Conservation (phyloP, 2,888 invertebrate genomes). For the Conops quadrifasciatus region DNA sequence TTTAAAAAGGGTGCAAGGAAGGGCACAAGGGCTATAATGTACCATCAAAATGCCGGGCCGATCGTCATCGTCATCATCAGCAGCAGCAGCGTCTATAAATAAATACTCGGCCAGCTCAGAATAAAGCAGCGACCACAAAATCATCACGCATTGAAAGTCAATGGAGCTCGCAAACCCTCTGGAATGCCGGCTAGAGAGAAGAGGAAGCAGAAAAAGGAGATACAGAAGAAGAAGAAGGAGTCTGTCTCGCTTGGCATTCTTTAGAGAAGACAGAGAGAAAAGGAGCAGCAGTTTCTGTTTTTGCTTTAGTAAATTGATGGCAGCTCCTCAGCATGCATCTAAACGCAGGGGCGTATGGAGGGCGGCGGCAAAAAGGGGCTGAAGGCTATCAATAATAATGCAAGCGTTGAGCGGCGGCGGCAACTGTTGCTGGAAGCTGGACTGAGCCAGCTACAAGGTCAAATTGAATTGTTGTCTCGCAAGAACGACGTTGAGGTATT, state of each 20-base stretch:
- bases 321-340: background rate
- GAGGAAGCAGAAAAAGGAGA: background rate
- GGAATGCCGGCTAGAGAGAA: background rate
- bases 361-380: background rate
- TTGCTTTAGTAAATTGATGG: background rate
- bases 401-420: slow-evolving; percentile 14
- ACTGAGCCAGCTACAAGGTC: slow-evolving; percentile 29
- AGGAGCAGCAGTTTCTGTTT: background rate
- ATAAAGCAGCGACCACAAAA: background rate
- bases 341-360: background rate
- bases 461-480: slow-evolving; percentile 24
- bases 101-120: background rate
- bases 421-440: slow-evolving; percentile 30
- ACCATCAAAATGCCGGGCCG: no score
- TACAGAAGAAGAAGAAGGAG: background rate
- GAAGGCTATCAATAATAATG: slow-evolving; percentile 20
- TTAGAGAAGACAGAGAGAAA: background rate
- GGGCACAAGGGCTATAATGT: no score
- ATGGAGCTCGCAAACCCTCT: no score
- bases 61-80: no score
- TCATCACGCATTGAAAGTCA: no score
- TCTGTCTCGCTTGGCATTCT: slow-evolving; percentile 5
- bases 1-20: no score
- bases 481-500: slow-evolving; percentile 13
- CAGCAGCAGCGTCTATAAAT: background rate